phyloP scores from a whole-genome alignment of 2,113 vertebrate genomes.

The Vulpes vulpes region DNA sequence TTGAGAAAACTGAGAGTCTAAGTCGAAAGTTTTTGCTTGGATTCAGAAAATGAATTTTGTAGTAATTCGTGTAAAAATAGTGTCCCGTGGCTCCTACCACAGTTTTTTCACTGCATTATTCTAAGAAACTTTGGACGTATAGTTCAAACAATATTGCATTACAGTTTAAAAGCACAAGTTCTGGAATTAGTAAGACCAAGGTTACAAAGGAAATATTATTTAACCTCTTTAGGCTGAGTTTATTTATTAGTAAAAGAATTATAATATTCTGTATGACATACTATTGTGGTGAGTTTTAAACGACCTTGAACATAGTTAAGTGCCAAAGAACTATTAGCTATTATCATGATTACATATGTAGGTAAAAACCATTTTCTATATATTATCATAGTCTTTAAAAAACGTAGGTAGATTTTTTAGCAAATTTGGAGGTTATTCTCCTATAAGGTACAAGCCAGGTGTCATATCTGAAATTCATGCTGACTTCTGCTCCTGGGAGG shows the following conservation, averaged over 20 bases:
- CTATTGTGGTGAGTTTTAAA: background rate
- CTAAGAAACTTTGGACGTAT: slow-evolving; percentile 8
- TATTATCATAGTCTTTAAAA: slow-evolving; percentile 41
- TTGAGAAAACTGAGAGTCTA: slow-evolving; percentile 29
- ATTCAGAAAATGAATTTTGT: slow-evolving; percentile 10
- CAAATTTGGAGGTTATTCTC: background rate
- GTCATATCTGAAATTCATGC: background rate
- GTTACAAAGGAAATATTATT: background rate
- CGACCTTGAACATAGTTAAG: background rate
- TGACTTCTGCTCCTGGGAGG: background rate
- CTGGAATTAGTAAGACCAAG: background rate
- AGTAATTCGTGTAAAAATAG: background rate
- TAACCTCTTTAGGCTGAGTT: background rate
- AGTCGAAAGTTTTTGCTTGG: slow-evolving; percentile 3
- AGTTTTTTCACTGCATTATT: background rate
- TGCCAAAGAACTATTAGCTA: background rate
- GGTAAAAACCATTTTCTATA: slow-evolving; percentile 44
- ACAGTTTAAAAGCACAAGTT: background rate
- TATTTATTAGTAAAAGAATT: slow-evolving; percentile 29
- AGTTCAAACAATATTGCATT: background rate
- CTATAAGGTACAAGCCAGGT: background rate
- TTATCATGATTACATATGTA: background rate
- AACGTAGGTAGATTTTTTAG: background rate
- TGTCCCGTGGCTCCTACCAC: background rate
- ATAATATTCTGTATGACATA: background rate